Conservation (phyloP, 2,113 vertebrate species). For the Proterorhinus semilunaris region DNA sequence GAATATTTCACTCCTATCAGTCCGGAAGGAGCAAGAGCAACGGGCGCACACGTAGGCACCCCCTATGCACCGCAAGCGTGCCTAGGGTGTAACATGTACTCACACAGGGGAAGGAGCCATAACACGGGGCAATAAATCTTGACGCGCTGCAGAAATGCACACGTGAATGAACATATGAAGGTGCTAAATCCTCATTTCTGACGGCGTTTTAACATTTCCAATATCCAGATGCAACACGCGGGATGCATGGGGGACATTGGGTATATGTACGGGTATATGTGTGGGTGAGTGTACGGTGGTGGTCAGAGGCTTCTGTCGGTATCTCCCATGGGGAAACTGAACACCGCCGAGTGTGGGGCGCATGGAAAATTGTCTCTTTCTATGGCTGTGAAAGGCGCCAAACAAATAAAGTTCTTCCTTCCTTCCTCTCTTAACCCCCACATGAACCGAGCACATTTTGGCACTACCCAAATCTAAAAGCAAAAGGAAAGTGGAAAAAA, state of each 20-base stretch:
- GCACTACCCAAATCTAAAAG: too few species aligned
- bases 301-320: too few species aligned
- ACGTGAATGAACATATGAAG: constrained; percentile 29
- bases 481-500: too few species aligned
- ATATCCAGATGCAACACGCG: neutral
- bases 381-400: too few species aligned
- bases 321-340: too few species aligned
- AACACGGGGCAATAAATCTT: constrained; percentile 40
- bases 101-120: neutral
- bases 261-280: too few species aligned
- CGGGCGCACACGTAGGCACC: constrained; percentile 28
- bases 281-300: too few species aligned
- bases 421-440: too few species aligned
- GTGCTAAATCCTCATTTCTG: constrained; percentile 36
- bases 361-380: too few species aligned
- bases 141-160: constrained; percentile 28
- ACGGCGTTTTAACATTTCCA: constrained; percentile 11
- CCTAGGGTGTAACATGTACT: constrained; percentile 41
- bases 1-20: constrained; percentile 75
- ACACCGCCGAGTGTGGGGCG: too few species aligned
- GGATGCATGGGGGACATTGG: neutral
- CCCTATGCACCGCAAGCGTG: constrained; percentile 54
- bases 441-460: too few species aligned
- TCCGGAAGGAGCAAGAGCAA: constrained; percentile 40
- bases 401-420: too few species aligned